Evolutionary conservation across 2,888 invertebrate species (phyloP).

Genomic region (Tanypteryx hageni): DNA sequence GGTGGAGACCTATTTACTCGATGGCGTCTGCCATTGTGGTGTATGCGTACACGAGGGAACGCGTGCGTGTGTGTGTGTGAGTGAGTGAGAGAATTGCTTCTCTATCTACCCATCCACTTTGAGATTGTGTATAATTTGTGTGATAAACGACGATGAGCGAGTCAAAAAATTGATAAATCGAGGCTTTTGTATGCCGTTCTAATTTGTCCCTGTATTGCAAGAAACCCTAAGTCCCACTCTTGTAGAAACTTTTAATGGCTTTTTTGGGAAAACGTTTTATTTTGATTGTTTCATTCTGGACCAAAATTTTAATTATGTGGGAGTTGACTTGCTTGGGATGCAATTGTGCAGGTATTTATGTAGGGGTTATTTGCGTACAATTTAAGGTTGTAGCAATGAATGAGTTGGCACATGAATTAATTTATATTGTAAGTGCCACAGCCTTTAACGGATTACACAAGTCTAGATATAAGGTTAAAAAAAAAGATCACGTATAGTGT

Average conservation of each 20-base stretch:
- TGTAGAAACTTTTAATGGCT: conserved; percentile 22
- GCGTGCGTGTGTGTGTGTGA: conserved; percentile 7
- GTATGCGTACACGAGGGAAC: not conserved
- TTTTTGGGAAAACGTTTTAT: not conserved
- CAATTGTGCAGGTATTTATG: conserved; percentile 34
- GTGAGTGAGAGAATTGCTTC: conserved; percentile 7
- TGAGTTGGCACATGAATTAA: not conserved
- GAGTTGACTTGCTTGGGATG: conserved; percentile 42
- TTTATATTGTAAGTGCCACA: not conserved
- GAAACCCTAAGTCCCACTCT: conserved; percentile 10
- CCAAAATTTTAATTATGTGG: not conserved
- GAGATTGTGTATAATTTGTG: conserved; percentile 46
- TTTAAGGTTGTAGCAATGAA: conserved; percentile 5
- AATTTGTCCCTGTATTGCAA: conserved; percentile 2
- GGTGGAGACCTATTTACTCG: not conserved
- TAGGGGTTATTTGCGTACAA: conserved; percentile 18
- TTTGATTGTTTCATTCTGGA: conserved; percentile 2
- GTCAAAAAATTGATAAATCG: not conserved
- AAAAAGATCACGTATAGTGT: not conserved
- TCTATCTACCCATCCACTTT: conserved; percentile 30
- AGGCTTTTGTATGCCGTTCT: not conserved
- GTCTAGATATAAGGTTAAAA: conserved; percentile 21
- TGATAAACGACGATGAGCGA: conserved; percentile 11
- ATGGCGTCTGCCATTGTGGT: conserved; percentile 37
- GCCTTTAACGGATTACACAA: conserved; percentile 28